phyloP scores from a whole-genome alignment of 2,888 invertebrate genomes.

The Ceriagrion tenellum region DNA sequence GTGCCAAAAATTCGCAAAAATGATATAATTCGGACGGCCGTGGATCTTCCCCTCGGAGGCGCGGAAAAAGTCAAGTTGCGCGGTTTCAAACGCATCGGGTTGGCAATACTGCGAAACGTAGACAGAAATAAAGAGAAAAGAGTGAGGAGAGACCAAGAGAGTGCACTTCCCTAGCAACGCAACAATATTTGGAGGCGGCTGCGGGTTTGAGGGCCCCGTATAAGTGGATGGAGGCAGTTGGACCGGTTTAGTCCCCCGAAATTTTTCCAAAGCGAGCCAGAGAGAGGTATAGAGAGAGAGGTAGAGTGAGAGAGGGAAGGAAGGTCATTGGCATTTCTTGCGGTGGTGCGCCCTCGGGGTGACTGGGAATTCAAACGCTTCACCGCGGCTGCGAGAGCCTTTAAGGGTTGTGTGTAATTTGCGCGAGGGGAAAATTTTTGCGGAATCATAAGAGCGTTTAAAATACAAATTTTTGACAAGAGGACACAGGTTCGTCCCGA shows the following conservation, averaged over 20 bases:
- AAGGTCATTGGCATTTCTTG: constrained; percentile 66
- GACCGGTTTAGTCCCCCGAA: constrained; percentile 65
- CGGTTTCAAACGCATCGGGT: constrained; percentile 49
- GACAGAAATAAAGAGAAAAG: constrained; percentile 15
- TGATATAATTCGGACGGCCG: not conserved
- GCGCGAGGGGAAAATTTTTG: not conserved
- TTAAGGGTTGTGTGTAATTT: constrained; percentile 45
- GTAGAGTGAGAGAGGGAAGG: constrained; percentile 45
- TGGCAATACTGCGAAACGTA: constrained; percentile 64
- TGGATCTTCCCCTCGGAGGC: not conserved
- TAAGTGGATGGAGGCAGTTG: constrained; percentile 66
- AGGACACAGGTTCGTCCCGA: not conserved
- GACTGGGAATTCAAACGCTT: constrained; percentile 20
- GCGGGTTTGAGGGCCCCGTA: constrained; percentile 58
- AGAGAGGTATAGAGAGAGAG: no score
- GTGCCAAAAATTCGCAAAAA: not conserved
- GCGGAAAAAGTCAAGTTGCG: not conserved
- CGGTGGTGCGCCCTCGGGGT: constrained; percentile 18
- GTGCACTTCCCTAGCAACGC: constrained; percentile 67
- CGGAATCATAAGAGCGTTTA: not conserved
- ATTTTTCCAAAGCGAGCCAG: constrained; percentile 41
- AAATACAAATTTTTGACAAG: not conserved
- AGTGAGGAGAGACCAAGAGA: not conserved
- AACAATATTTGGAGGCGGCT: constrained; percentile 64
- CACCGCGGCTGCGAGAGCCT: not conserved